Percentiles rank a stretch among this genome's conserved stretches.
Evolutionary conservation across 2,113 vertebrate genomes (phyloP).

Genomic region (Poicephalus gulielmi): DNA sequence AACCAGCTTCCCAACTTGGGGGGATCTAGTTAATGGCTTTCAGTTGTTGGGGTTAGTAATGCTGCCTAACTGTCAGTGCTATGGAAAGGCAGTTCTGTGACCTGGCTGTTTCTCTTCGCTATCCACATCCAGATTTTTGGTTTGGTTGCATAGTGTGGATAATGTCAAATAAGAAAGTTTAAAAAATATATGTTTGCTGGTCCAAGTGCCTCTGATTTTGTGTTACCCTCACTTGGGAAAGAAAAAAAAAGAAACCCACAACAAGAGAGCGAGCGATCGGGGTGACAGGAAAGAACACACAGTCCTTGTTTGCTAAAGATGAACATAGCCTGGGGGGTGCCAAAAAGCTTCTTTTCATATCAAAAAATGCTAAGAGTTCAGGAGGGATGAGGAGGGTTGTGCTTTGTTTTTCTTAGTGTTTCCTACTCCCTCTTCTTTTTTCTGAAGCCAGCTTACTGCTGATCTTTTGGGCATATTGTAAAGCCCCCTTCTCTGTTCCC

Average conservation of each 20-base stretch:
- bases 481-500: neutral
- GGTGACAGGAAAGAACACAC: neutral
- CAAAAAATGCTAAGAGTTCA: neutral
- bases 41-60: neutral
- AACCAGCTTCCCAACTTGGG: neutral
- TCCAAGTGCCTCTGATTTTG: neutral
- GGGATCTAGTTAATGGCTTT: neutral
- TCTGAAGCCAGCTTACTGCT: neutral
- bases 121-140: neutral
- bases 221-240: neutral
- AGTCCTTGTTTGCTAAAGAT: neutral
- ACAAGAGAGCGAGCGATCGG: accelerated
- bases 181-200: neutral
- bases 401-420: neutral
- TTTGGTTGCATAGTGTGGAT: neutral
- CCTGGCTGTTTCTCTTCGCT: neutral
- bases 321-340: neutral
- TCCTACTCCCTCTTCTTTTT: neutral
- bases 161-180: neutral
- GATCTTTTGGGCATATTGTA: neutral
- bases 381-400: accelerated
- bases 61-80: neutral
- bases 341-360: neutral
- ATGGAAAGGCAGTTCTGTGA: neutral
- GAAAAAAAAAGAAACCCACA: neutral